Percentiles rank a stretch among this genome's conserved stretches.
phyloP scores from a whole-genome alignment of 2,888 invertebrate genomes.

The Lasioglossum calceatum region DNA sequence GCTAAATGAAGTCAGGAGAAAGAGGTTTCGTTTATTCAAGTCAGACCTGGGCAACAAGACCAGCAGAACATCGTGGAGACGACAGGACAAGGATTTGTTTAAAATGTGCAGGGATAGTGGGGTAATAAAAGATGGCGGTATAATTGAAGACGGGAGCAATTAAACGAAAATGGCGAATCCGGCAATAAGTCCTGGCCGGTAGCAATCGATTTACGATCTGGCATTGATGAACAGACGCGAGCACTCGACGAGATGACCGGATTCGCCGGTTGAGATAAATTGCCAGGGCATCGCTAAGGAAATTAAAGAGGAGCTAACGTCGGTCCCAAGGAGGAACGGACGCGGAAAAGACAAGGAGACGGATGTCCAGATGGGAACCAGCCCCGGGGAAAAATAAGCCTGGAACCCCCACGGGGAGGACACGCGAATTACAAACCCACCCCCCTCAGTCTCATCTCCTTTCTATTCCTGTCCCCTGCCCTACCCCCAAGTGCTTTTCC shows the following conservation, averaged over 20 bases:
- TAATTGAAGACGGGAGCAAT: not conserved
- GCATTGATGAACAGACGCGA: constrained; percentile 28
- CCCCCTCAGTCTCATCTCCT: not conserved
- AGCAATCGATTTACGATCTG: constrained; percentile 27
- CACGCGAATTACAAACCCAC: constrained; percentile 24
- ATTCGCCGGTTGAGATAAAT: constrained; percentile 34
- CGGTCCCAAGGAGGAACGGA: not conserved
- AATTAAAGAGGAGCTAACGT: constrained; percentile 44
- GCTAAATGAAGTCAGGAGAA: not conserved
- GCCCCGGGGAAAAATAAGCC: constrained; percentile 12
- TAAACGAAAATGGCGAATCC: constrained; percentile 20
- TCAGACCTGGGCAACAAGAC: too few relatives aligned
- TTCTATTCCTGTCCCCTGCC: not conserved
- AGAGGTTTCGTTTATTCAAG: too few relatives aligned
- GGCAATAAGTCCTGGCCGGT: constrained; percentile 18
- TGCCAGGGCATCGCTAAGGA: constrained; percentile 26
- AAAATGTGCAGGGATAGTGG: not conserved
- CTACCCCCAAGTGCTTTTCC: not conserved
- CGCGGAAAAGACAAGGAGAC: constrained; percentile 2
- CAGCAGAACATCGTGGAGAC: not conserved
- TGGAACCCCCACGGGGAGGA: not conserved
- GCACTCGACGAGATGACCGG: constrained; percentile 19
- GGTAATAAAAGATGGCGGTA: not conserved
- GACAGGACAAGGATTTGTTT: not conserved
- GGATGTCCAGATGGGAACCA: constrained; percentile 9